Conservation (phyloP, 2,797 vertebrate genomes). For the Ispidina picta region DNA sequence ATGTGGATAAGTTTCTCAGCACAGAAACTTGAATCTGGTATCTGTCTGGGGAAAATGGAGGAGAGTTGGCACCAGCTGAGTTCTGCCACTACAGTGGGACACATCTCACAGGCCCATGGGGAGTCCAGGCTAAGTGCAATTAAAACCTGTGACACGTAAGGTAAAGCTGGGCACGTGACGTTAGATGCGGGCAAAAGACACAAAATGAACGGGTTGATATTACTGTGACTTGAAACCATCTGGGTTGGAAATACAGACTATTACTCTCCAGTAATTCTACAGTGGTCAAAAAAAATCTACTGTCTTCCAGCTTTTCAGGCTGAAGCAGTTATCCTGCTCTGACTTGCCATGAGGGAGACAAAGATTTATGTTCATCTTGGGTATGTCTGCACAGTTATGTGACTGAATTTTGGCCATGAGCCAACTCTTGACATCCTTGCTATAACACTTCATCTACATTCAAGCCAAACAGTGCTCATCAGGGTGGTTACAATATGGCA, state of each 20-base stretch:
- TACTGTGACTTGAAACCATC: background rate
- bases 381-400: background rate
- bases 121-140: background rate
- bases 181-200: background rate
- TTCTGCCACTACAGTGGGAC: background rate
- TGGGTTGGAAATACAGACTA: background rate
- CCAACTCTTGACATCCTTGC: background rate
- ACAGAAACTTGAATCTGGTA: background rate
- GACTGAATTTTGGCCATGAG: background rate
- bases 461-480: background rate
- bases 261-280: background rate
- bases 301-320: background rate
- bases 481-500: background rate
- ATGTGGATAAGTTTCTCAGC: background rate
- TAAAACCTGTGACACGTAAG: background rate
- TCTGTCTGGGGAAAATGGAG: background rate
- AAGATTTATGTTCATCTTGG: background rate
- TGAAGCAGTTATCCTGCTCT: background rate
- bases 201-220: background rate
- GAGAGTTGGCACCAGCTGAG: background rate
- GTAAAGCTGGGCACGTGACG: background rate
- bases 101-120: background rate
- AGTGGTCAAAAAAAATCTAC: background rate
- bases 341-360: background rate
- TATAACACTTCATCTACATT: background rate